A percentile compares a stretch with the other conserved stretches of the same genome.
Evolutionary conservation across 2,888 invertebrate species (phyloP).

Genomic region (Diploptera punctata): DNA sequence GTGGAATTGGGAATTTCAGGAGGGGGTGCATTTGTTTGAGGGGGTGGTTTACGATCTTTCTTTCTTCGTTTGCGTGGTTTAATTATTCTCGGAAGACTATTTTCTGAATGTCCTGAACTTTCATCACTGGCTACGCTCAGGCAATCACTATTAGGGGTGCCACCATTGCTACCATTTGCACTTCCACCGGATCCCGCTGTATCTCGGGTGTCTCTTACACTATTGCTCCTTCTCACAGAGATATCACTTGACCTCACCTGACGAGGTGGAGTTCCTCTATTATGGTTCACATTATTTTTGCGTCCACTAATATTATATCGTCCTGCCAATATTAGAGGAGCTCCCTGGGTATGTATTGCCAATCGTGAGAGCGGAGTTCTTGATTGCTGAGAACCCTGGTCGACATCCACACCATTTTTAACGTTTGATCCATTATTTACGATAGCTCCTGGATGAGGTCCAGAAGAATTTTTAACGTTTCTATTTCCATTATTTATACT

Average conservation of each 20-base stretch:
- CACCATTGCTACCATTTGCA: constrained; percentile 39
- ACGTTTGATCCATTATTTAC: not conserved
- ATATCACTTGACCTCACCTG: not conserved
- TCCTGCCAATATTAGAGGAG: constrained; percentile 79
- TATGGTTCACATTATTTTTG: constrained; percentile 52
- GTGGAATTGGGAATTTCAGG: constrained; percentile 48
- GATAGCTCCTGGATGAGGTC: not conserved
- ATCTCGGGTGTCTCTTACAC: constrained; percentile 4
- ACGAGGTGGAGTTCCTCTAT: constrained; percentile 16
- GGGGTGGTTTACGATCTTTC: constrained; percentile 86
- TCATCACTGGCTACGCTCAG: constrained; percentile 79
- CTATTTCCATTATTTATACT: not conserved
- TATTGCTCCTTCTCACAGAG: constrained; percentile 16
- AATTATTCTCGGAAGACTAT: constrained; percentile 84
- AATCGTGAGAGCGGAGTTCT: constrained; percentile 70
- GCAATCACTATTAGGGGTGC: constrained; percentile 67
- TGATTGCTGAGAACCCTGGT: not conserved
- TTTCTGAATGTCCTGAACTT: constrained; percentile 75
- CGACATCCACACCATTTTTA: not conserved
- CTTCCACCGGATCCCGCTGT: constrained; percentile 45
- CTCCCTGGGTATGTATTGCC: constrained; percentile 84
- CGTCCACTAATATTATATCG: constrained; percentile 61
- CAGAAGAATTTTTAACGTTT: not conserved
- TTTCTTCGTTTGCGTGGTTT: constrained; percentile 89
- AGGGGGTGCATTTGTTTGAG: constrained; percentile 53